A percentile compares a stretch with the other conserved stretches of the same genome.
phyloP scores from a whole-genome alignment of 2,113 vertebrate species.

The Propithecus coquereli region DNA sequence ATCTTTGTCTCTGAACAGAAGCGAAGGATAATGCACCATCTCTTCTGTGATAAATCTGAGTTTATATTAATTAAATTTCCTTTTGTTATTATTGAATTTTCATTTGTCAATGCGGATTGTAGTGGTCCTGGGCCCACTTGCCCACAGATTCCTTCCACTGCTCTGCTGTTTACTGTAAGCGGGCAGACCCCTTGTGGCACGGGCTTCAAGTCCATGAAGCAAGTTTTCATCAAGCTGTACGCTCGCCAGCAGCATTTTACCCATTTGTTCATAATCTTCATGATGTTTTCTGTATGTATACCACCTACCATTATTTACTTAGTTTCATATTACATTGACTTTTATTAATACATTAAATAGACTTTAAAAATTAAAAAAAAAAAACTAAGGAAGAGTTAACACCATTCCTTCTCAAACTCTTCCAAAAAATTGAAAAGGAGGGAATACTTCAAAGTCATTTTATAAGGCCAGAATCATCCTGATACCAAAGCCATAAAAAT shows the following conservation, averaged over 20 bases:
- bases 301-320: neutral
- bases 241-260: neutral
- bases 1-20: neutral
- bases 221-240: neutral
- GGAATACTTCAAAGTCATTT: neutral
- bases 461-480: neutral
- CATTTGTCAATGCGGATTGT: neutral
- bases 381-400: neutral
- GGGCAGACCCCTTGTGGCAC: neutral
- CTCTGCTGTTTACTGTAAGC: neutral
- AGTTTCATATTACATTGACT: neutral
- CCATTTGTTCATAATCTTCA: neutral
- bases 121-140: neutral
- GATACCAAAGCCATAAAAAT: neutral
- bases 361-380: neutral
- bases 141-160: neutral
- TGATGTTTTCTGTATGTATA: neutral
- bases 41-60: neutral
- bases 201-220: neutral
- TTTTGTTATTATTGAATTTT: neutral
- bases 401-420: neutral
- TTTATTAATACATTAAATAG: neutral
- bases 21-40: neutral
- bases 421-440: neutral
- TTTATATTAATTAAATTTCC: neutral